Evolutionary conservation across 1,140 invertebrate species (phyloP), one percentile per base, ranked within the genome.

Genomic region (Micrasema longulum): DNA sequence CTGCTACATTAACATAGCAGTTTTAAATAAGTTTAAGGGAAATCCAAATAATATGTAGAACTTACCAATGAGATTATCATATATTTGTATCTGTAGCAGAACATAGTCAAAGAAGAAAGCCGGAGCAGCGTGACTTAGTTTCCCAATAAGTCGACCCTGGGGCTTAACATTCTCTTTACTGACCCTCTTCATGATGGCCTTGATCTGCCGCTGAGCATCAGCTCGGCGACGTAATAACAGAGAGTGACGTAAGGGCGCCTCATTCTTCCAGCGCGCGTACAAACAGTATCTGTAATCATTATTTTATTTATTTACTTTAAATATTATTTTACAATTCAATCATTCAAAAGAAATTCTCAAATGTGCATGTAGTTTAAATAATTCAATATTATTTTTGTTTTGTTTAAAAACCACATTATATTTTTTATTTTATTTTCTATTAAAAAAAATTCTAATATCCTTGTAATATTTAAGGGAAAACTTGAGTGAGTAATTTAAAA

Each of bases 101-200:
- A 97, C 95, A 85, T 99, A 99, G 84, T 99, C 96, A 80, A 99
- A 99, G 0, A 99, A 85, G 76, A 97, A 92, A 20, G 94, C 94
- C 0, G 98, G 98, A 52, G 96, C 95, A 63, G 93, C 96, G 80
- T 99, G 97, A 31, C 95, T 97, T 14, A 99, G 86, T 87, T 99
- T 99, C 12, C 97, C 98, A 66, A 99, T 93, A 36, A 95, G 91
- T 69, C 98, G 85, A 6, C 98, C 97, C 63, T 97, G 93, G 0
- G 94, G 96, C 83, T 99, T 99, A 1, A 99, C 95, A 78, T 97
- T 99, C 83, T 99, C 98, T 81, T 99, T 99, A 77, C 95, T 97
- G 1, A 99, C 92, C 53, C 97, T 88, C 85, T 99, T 99, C 94
- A 99, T 97, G 6, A 98, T 93, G 72, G 95, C 96, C 79, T 97